These are phyloP conservation scores for Antheraea yamamai DNA, from an alignment of 2,888 invertebrate species.

Conservation along the genomic window DNA sequence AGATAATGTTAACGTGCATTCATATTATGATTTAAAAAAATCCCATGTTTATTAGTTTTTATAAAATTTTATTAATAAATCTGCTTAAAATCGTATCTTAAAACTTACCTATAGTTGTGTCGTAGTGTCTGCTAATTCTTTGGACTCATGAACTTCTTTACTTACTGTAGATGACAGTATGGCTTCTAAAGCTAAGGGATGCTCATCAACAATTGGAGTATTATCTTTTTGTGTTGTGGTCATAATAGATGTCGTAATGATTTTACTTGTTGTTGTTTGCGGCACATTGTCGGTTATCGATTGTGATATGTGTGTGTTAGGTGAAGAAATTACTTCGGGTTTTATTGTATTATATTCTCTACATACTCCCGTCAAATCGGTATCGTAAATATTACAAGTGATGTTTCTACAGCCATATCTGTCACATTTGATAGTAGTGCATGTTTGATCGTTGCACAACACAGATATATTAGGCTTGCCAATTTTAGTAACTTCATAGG, in stretches of 20 bases:
- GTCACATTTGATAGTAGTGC: constrained; percentile 72
- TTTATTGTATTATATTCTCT: constrained; percentile 58
- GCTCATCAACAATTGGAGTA: constrained; percentile 42
- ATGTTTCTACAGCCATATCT: constrained; percentile 61
- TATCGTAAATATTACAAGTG: constrained; percentile 76
- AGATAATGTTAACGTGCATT: neutral
- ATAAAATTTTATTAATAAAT: too few relatives aligned
- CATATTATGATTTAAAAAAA: neutral
- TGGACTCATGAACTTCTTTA: neutral
- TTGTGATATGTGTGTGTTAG: constrained; percentile 33
- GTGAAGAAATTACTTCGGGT: constrained; percentile 43
- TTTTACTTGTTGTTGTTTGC: constrained; percentile 25
- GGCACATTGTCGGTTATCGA: constrained; percentile 27
- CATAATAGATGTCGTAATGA: constrained; percentile 21
- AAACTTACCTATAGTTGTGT: neutral
- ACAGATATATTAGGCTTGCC: constrained; percentile 65
- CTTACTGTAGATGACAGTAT: constrained; percentile 61
- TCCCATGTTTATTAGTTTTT: neutral
- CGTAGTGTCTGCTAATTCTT: neutral
- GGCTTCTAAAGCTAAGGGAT: constrained; percentile 62
- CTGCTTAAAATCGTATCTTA: neutral
- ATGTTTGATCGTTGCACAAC: constrained; percentile 76
- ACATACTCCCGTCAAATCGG: constrained; percentile 71
- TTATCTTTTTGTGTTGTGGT: constrained; percentile 32
- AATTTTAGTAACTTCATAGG: constrained; percentile 53